These are phyloP conservation scores for Callimorpha dominula DNA, from an alignment of 2,888 invertebrate species.

Conservation along the genomic window DNA sequence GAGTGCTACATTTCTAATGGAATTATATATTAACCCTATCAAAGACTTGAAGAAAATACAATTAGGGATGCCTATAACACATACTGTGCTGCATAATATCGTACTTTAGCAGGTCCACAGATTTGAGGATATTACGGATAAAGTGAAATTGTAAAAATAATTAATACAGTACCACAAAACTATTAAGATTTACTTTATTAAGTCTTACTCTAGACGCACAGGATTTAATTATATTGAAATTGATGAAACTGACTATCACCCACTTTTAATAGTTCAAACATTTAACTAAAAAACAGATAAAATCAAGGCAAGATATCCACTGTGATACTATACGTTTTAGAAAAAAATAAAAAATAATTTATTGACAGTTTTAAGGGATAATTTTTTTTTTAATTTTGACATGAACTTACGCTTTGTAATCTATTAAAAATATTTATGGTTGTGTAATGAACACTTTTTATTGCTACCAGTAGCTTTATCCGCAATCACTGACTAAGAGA, in stretches of 20 bases:
- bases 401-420: not conserved
- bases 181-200: not conserved
- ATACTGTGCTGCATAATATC: not conserved
- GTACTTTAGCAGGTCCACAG: not conserved
- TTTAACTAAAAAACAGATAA: not conserved
- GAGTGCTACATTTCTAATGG: not conserved
- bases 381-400: constrained; percentile 10
- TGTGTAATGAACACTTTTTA: constrained; percentile 1
- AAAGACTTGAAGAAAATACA: too few relatives aligned
- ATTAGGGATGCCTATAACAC: too few relatives aligned
- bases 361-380: not conserved
- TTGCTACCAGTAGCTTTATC: not conserved
- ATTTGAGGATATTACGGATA: too few relatives aligned
- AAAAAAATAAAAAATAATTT: not conserved
- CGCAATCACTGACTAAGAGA: not conserved
- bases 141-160: not conserved
- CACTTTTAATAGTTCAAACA: constrained; percentile 9
- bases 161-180: not conserved
- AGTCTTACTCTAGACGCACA: not conserved
- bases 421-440: constrained; percentile 7
- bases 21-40: too few relatives aligned
- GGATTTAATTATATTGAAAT: not conserved
- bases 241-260: not conserved
- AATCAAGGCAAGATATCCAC: not conserved
- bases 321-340: not conserved